Conservation (phyloP, 2,797 vertebrate species). For the Crax fasciolata region DNA sequence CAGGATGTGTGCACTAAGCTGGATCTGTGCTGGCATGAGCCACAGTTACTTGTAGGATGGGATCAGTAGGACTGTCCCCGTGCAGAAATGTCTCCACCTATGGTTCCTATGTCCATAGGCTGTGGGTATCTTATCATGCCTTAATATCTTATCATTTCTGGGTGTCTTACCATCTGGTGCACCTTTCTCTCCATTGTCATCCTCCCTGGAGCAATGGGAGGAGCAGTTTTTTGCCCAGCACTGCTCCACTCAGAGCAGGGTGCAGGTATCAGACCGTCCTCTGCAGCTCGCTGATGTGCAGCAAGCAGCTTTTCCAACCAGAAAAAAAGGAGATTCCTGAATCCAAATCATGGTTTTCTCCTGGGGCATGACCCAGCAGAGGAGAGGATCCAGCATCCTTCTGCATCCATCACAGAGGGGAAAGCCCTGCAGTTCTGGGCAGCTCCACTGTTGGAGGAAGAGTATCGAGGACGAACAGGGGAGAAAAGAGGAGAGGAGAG, state of each 20-base stretch:
- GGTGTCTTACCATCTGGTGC: neutral
- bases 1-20: rapidly evolving
- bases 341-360: neutral
- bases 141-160: neutral
- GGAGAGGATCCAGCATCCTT: neutral
- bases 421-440: neutral
- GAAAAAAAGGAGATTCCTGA: neutral
- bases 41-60: rapidly evolving
- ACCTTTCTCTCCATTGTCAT: neutral
- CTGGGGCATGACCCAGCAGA: rapidly evolving
- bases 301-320: neutral
- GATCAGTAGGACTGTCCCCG: neutral
- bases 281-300: neutral
- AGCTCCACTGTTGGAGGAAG: neutral
- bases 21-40: rapidly evolving
- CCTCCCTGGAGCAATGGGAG: neutral
- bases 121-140: neutral
- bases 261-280: neutral
- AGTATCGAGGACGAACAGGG: neutral
- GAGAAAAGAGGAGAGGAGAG: conserved; percentile 3
- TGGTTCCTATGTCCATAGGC: neutral
- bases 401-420: neutral
- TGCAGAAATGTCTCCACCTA: neutral
- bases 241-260: neutral
- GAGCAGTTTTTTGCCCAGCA: neutral